Conservation (phyloP, 2,888 invertebrate species). For the Odontomyia ornata region DNA sequence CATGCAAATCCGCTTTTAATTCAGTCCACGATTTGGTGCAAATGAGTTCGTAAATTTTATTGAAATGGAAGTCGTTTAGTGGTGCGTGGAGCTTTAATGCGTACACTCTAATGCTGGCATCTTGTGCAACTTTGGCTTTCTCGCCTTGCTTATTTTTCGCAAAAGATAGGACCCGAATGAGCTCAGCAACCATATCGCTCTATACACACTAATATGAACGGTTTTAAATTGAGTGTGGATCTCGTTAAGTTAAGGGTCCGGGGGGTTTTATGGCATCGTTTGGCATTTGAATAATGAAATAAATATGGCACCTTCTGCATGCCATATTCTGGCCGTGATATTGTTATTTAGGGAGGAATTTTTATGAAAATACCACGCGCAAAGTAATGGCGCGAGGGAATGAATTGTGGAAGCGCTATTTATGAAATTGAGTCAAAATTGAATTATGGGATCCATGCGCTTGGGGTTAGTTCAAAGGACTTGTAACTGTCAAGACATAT, state of each 20-base stretch:
- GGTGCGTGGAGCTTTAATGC: background rate
- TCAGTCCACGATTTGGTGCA: slow-evolving; percentile 27
- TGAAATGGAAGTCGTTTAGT: background rate
- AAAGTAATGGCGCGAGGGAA: background rate
- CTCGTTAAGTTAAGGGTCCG: background rate
- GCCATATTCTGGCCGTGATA: background rate
- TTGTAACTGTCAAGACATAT: too few relatives aligned
- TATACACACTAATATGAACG: background rate
- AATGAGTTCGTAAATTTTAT: slow-evolving; percentile 35
- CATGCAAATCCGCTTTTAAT: slow-evolving; percentile 21
- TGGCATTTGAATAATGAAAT: slow-evolving; percentile 26
- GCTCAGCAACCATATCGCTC: background rate
- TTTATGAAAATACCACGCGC: background rate
- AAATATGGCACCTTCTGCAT: slow-evolving; percentile 14
- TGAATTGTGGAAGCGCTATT: background rate
- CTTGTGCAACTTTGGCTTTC: too few relatives aligned
- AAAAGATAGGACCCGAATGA: background rate
- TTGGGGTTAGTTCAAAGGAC: too few relatives aligned
- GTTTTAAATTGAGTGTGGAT: background rate
- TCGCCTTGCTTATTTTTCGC: too few relatives aligned
- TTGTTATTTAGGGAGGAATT: slow-evolving; percentile 5
- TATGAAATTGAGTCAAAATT: background rate
- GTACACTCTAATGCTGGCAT: background rate
- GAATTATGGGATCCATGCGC: slow-evolving; percentile 14
- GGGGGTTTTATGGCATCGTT: slow-evolving; percentile 4